Conservation (phyloP, 2,797 vertebrate genomes). For the Acipenser ruthenus region DNA sequence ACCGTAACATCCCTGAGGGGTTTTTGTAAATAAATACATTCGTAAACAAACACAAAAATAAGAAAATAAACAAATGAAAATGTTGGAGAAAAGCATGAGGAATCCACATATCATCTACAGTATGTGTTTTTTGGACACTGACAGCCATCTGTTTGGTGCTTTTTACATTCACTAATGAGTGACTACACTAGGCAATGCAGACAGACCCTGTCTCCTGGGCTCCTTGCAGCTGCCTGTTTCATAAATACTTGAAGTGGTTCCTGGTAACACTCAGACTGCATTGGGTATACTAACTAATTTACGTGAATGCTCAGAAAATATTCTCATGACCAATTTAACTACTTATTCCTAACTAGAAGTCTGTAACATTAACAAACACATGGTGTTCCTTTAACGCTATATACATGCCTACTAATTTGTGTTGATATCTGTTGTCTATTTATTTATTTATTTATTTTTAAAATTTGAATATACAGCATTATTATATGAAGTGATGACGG, state of each 20-base stretch:
- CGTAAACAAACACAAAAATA: neutral
- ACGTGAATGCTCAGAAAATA: neutral
- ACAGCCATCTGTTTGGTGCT: conserved; percentile 75
- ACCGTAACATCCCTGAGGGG: no score
- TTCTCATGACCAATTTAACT: neutral
- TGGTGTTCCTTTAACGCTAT: no score
- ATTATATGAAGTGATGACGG: conserved; percentile 16
- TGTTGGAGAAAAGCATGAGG: neutral
- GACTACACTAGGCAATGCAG: conserved; percentile 64
- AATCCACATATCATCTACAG: conserved; percentile 58
- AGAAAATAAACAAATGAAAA: conserved; percentile 41
- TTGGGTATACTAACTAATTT: neutral
- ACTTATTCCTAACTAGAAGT: no score
- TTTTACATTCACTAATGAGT: conserved; percentile 74
- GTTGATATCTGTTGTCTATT: neutral
- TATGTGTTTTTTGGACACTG: conserved; percentile 55
- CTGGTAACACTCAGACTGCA: neutral
- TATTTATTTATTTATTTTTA: no score
- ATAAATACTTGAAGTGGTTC: conserved; percentile 7
- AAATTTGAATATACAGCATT: no score
- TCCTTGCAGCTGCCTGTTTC: conserved; percentile 60
- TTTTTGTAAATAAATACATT: no score
- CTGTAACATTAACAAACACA: no score
- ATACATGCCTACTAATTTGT: neutral
- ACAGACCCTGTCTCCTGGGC: conserved; percentile 62